phyloP scores from a whole-genome alignment of 2,888 invertebrate species.

The Gnatocerus cornutus region DNA sequence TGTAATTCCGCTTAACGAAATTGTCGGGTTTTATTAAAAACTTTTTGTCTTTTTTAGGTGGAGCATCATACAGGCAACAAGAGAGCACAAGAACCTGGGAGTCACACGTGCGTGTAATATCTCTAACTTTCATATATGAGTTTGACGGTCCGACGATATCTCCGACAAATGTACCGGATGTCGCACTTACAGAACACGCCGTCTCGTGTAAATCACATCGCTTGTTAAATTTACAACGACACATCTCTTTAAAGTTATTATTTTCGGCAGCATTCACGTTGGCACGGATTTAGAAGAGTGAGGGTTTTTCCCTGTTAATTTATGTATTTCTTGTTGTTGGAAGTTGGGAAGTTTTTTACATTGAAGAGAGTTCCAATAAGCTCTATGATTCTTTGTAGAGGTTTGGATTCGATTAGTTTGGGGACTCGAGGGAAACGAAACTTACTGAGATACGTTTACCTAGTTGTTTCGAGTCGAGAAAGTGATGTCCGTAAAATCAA shows the following conservation, averaged over 20 bases:
- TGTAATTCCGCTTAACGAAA: conserved; percentile 23
- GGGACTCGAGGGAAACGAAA: conserved; percentile 20
- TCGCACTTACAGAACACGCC: conserved; percentile 43
- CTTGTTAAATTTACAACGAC: conserved; percentile 33
- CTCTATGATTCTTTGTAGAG: conserved; percentile 35
- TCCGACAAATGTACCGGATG: conserved; percentile 49
- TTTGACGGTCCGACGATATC: conserved; percentile 47
- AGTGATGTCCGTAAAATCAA: conserved; percentile 43
- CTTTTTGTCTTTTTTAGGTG: conserved; percentile 37
- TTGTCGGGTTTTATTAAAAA: conserved; percentile 44
- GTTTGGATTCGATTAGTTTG: conserved; percentile 47
- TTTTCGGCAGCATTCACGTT: conserved; percentile 36
- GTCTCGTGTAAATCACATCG: conserved; percentile 41
- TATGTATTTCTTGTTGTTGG: conserved; percentile 26
- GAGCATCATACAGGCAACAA: conserved; percentile 22
- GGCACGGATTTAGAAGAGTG: conserved; percentile 31
- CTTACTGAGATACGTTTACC: conserved; percentile 42
- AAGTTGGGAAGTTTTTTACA: conserved; percentile 34
- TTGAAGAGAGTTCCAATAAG: conserved; percentile 40
- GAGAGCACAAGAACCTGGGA: conserved; percentile 30
- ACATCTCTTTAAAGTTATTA: conserved; percentile 33
- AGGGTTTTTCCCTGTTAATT: conserved; percentile 16
- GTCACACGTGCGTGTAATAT: conserved; percentile 48
- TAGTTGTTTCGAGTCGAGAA: conserved; percentile 39
- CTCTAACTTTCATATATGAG: conserved; percentile 45